Conservation (phyloP, 2,113 vertebrate species). For the Lagopus leucura region DNA sequence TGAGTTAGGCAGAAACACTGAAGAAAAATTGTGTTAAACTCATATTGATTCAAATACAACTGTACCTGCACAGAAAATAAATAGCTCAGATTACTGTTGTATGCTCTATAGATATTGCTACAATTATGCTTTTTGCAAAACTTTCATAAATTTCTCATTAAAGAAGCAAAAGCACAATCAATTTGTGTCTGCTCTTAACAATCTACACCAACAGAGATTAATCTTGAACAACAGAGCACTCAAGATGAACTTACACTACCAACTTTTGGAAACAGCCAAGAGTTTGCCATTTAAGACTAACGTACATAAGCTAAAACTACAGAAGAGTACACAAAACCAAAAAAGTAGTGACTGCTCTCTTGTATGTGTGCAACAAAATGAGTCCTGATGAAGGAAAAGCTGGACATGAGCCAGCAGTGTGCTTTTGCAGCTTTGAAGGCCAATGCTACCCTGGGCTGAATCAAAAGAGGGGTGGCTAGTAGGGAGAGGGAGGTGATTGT, state of each 20-base stretch:
- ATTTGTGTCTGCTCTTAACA: not conserved
- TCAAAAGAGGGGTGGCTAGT: too few species aligned
- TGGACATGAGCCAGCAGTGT: too few species aligned
- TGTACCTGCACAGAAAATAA: not conserved
- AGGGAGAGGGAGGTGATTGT: too few species aligned
- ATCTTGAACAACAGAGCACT: not conserved
- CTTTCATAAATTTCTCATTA: not conserved
- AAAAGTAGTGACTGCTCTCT: not conserved
- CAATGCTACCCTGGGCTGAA: too few species aligned
- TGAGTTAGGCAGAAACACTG: not conserved
- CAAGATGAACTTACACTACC: not conserved
- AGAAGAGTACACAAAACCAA: not conserved
- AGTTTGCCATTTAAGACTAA: not conserved
- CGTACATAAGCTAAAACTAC: not conserved
- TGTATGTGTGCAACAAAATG: not conserved
- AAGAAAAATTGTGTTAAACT: not conserved
- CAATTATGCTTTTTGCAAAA: not conserved
- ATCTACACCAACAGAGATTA: not conserved
- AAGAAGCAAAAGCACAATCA: not conserved
- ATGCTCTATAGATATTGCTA: not conserved
- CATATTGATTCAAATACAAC: not conserved
- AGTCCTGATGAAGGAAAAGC: too few species aligned
- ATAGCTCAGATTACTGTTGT: not conserved
- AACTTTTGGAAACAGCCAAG: not conserved
- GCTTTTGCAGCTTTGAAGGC: too few species aligned